phyloP scores from a whole-genome alignment of 2,113 vertebrate genomes.

The Pandion haliaetus region DNA sequence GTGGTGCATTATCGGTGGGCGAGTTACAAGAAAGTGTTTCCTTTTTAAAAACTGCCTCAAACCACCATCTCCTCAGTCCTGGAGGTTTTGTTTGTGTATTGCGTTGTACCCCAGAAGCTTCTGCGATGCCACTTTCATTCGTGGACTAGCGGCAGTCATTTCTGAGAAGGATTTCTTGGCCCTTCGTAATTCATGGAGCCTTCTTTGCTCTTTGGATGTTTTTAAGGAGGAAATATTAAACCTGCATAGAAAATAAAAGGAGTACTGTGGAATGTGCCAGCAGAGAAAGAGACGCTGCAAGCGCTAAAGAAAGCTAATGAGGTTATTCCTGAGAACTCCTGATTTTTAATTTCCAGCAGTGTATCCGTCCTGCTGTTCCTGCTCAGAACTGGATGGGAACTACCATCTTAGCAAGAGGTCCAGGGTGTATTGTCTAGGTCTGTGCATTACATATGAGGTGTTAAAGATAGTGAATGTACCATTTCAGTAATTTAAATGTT shows the following conservation, averaged over 20 bases:
- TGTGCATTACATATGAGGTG: not conserved
- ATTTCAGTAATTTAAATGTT: conserved; percentile 52
- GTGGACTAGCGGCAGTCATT: not conserved
- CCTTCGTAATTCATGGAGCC: not conserved
- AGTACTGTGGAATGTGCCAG: not conserved
- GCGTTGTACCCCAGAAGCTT: not conserved
- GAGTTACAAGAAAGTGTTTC: not conserved
- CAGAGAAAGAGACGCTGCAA: not conserved
- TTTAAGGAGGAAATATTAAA: not conserved
- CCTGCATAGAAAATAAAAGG: not conserved
- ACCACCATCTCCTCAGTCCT: fast-evolving
- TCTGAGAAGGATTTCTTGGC: not conserved
- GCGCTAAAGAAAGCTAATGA: not conserved
- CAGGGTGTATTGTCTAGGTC: not conserved
- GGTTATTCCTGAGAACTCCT: not conserved
- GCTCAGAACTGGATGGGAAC: not conserved
- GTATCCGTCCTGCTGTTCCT: not conserved
- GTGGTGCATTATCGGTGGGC: fast-evolving
- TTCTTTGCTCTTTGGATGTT: not conserved
- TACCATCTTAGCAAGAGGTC: fast-evolving
- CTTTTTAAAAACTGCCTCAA: not conserved
- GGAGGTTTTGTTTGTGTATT: not conserved
- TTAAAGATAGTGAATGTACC: not conserved
- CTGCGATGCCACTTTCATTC: fast-evolving
- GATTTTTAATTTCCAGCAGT: not conserved